Base-by-base conservation (phyloP, 2,113 vertebrate species). In the Rhabdomys dilectus region DNA sequence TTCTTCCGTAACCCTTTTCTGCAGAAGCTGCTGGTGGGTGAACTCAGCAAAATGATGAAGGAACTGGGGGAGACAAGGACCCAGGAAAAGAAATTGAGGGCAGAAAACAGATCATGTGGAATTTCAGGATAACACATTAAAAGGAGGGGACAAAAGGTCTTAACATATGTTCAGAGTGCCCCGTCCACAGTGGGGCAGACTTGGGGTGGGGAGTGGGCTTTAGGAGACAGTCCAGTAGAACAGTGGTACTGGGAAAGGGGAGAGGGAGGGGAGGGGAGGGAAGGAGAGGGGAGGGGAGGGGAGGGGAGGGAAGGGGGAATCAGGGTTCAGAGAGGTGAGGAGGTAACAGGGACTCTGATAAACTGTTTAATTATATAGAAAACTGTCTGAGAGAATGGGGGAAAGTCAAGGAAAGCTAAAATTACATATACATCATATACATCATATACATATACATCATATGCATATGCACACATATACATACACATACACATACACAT, bases 321-420 rank as follows among this genome's bases (percentile, higher is more conserved):
- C 31, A 16, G 31, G 29, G 9, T 6, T 29, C 39, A 9, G 42
- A 62, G 42, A 21, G 16, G 15, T 13, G 15, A 7, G 5, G 36
- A 29, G 48, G 19, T 26, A 3, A 11, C 24, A 68, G 64, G 4
- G 10, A 21, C 45, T 34, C 21, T 31, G 70, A 95, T 3, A 34
- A 22, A 2, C n/a, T 92, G 51, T 87, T 93, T 75, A 93, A 53
- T 56, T 62, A 51, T 26, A 9, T 62, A 78, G 84, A 92, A 75
- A 92, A 75, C 7, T 87, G 34, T 12, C 31, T 26, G 80, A 78
- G 36, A 58, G 56, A 48, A 31, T 26, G 51, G 34, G 51, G 72
- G 39, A 89, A 91, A 10, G 21, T 91, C 53, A 91, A 94, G 86
- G 84, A 29, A 87, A 21, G 45, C 29, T 34, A 77, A 93, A 89